phyloP scores from a whole-genome alignment of 2,113 vertebrate species.

The Falcunculus frontatus region DNA sequence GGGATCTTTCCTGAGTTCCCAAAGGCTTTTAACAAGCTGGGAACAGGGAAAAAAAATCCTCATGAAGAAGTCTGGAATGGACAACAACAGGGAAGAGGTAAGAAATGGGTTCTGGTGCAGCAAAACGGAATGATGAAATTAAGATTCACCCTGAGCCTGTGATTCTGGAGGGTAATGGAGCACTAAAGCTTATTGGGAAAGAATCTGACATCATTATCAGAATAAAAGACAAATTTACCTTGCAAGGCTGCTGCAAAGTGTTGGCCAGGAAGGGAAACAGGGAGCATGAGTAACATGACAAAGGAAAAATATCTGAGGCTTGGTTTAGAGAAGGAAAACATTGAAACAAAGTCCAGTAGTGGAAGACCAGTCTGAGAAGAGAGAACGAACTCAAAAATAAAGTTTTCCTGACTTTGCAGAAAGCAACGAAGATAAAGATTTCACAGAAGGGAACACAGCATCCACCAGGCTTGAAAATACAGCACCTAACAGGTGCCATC shows the following conservation, averaged over 20 bases:
- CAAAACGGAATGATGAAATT: not conserved
- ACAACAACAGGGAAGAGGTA: not conserved
- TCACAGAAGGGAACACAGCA: not conserved
- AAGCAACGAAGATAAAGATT: not conserved
- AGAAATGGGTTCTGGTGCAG: not conserved
- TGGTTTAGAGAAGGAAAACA: not conserved
- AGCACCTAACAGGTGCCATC: not conserved
- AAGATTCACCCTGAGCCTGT: not conserved
- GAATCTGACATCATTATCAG: not conserved
- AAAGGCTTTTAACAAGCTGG: not conserved
- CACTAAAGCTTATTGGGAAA: not conserved
- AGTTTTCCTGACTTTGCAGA: not conserved
- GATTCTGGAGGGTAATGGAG: not conserved
- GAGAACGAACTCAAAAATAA: not conserved
- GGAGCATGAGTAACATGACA: not conserved
- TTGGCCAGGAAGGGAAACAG: not conserved
- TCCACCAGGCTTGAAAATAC: not conserved
- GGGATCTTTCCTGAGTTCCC: not conserved
- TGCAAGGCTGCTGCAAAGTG: not conserved
- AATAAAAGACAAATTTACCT: not conserved
- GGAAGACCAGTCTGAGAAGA: not conserved
- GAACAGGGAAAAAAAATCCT: rapidly evolving
- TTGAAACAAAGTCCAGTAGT: not conserved
- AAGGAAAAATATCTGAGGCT: not conserved
- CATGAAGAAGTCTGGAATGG: not conserved